phyloP scores from a whole-genome alignment of 2,113 vertebrate species.

The Coturnix japonica region DNA sequence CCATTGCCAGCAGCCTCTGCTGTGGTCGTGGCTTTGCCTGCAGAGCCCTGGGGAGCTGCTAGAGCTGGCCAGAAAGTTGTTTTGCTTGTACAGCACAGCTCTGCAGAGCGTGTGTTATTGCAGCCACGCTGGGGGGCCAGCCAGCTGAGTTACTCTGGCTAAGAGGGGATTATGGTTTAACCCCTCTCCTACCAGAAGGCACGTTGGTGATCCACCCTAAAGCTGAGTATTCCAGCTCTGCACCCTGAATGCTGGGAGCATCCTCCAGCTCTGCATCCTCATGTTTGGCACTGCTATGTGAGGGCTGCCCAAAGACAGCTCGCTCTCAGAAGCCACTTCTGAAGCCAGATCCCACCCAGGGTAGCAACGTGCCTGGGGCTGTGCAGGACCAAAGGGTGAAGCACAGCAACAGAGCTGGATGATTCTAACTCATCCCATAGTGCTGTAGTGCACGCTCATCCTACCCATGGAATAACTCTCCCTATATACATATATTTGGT shows the following conservation, averaged over 20 bases:
- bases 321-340: background rate
- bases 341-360: background rate
- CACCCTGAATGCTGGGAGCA: background rate
- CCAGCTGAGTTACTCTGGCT: background rate
- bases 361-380: background rate
- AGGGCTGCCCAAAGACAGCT: background rate
- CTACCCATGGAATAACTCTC: background rate
- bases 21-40: background rate
- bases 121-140: background rate
- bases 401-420: background rate
- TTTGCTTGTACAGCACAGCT: background rate
- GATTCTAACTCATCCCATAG: background rate
- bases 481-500: background rate
- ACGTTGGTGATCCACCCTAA: accelerated
- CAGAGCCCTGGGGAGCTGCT: background rate
- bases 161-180: background rate
- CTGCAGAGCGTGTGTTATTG: background rate
- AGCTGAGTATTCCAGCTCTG: background rate
- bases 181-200: background rate
- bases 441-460: background rate
- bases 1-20: background rate
- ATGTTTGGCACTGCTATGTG: background rate
- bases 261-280: background rate
- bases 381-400: background rate
- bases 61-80: background rate